These are phyloP conservation scores for Drosophila watanabei DNA, from an alignment of 1,140 invertebrate genomes.

Conservation along the genomic window DNA sequence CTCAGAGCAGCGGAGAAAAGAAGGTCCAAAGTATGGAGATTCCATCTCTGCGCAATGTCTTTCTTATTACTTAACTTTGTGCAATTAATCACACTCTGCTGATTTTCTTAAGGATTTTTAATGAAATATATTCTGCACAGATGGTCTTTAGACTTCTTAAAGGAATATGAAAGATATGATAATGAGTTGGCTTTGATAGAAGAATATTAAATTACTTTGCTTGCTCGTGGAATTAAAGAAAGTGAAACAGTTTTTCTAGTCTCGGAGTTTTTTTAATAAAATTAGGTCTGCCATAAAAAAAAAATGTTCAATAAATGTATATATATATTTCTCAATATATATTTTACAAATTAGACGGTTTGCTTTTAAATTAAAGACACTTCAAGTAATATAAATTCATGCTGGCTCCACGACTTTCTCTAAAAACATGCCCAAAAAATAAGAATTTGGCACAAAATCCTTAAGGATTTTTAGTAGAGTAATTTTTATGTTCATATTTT, in stretches of 20 bases:
- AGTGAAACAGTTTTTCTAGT: not conserved
- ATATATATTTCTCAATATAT: not conserved
- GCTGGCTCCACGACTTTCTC: too few species aligned
- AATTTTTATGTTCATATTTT: too few species aligned
- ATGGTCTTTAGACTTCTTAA: not conserved
- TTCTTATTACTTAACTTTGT: slow-evolving; percentile 13
- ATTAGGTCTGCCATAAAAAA: not conserved
- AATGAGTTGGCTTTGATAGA: not conserved
- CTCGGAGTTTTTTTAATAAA: not conserved
- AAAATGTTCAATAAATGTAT: not conserved
- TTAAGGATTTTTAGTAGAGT: too few species aligned
- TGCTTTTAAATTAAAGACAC: not conserved
- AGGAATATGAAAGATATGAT: not conserved
- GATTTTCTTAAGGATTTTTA: not conserved
- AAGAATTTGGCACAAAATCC: too few species aligned
- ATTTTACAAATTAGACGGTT: not conserved
- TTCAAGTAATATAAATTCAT: not conserved
- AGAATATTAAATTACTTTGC: not conserved
- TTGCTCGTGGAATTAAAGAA: not conserved
- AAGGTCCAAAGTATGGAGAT: not conserved
- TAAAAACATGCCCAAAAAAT: too few species aligned
- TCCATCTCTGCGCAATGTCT: not conserved
- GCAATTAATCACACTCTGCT: slow-evolving; percentile 12
- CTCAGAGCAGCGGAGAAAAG: not conserved
- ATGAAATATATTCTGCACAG: slow-evolving; percentile 1